A percentile compares a stretch with the other conserved stretches of the same genome.
Conservation (phyloP, 2,888 invertebrate genomes). For the Pheosia gnoma region DNA sequence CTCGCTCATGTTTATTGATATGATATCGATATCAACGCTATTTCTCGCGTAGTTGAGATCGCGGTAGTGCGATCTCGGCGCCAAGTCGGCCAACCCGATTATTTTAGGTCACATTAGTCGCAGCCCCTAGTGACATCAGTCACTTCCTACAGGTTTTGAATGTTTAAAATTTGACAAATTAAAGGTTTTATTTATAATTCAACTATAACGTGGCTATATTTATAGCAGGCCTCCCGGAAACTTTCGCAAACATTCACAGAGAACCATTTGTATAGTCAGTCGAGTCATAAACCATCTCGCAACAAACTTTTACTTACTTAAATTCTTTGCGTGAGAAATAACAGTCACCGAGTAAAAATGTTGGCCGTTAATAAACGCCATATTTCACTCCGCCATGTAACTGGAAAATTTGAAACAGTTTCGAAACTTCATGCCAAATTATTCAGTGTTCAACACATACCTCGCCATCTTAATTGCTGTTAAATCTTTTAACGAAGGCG, state of each 20-base stretch:
- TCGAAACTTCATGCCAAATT: constrained; percentile 31
- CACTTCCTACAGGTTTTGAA: constrained; percentile 32
- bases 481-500: constrained; percentile 54
- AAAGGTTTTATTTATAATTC: not conserved
- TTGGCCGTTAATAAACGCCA: constrained; percentile 11
- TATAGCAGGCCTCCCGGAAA: not conserved
- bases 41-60: constrained; percentile 41
- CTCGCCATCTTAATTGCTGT: constrained; percentile 46
- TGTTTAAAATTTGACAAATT: not conserved
- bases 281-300: constrained; percentile 3
- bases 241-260: not conserved
- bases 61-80: constrained; percentile 55
- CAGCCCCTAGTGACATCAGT: constrained; percentile 42
- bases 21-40: constrained; percentile 24
- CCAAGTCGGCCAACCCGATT: constrained; percentile 69
- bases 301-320: constrained; percentile 6
- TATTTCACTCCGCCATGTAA: constrained; percentile 16
- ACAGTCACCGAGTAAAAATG: constrained; percentile 13
- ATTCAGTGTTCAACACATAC: constrained; percentile 24
- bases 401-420: constrained; percentile 22
- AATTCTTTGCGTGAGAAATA: constrained; percentile 26
- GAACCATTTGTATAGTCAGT: not conserved
- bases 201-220: not conserved
- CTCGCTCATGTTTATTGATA: constrained; percentile 47
- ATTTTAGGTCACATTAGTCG: constrained; percentile 52